These are phyloP conservation scores for Ichneumoninae sp. DNA, from an alignment of 2,888 invertebrate genomes.

Conservation along the genomic window DNA sequence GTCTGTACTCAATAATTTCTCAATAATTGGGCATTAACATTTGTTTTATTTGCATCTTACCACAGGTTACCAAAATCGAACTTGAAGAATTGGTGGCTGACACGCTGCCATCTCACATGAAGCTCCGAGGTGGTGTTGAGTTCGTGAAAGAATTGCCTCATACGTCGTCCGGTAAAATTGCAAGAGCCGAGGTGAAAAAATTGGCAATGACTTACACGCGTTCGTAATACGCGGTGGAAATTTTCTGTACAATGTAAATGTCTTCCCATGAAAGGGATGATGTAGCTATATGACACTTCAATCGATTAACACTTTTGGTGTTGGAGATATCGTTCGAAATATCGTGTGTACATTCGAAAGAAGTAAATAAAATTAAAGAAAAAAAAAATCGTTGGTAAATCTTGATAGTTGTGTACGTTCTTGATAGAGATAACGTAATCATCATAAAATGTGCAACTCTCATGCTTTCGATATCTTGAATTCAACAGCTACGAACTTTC, in stretches of 20 bases:
- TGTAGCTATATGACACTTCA: too few species aligned
- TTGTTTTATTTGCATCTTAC: background rate
- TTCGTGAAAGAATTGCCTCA: conserved; percentile 76
- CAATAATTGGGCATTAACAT: background rate
- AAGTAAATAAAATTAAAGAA: background rate
- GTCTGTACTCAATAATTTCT: background rate
- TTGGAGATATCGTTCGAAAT: too few species aligned
- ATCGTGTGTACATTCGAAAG: too few species aligned
- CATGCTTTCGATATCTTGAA: background rate
- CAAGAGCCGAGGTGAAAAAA: conserved; percentile 70
- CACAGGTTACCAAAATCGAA: conserved; percentile 77
- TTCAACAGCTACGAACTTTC: background rate
- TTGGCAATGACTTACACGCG: conserved; percentile 65
- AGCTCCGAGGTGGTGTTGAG: conserved; percentile 76
- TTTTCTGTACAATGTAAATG: background rate
- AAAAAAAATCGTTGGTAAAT: background rate
- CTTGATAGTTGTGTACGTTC: background rate
- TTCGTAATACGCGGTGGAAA: background rate
- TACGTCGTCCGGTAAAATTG: conserved; percentile 73
- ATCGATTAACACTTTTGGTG: too few species aligned
- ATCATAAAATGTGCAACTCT: background rate
- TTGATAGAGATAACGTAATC: background rate
- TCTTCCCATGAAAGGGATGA: background rate
- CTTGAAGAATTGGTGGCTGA: conserved; percentile 71
- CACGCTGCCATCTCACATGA: conserved; percentile 71